Conservation (phyloP, 23 tunicate genomes). For the Ascidia mentula region DNA sequence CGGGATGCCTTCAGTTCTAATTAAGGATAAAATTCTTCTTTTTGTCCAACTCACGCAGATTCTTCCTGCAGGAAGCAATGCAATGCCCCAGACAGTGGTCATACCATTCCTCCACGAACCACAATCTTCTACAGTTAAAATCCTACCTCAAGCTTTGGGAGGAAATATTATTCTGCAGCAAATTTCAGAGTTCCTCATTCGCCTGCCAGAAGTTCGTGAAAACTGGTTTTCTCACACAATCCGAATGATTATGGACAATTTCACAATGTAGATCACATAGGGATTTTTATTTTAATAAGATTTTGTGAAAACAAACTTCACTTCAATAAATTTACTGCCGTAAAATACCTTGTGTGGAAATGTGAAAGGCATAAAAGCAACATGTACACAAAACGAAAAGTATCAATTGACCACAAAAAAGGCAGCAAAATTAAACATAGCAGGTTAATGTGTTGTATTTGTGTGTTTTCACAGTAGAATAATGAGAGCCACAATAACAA, state of each 20-base stretch:
- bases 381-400: no score
- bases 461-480: no score
- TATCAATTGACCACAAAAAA: no score
- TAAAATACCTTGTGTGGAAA: no score
- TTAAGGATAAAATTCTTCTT: slow-evolving; percentile 69
- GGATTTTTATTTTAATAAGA: no score
- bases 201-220: slow-evolving; percentile 27
- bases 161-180: slow-evolving; percentile 29
- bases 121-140: slow-evolving; percentile 11
- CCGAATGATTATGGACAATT: slow-evolving; percentile 22
- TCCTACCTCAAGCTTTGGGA: slow-evolving; percentile 33
- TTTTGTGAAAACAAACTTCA: no score
- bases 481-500: no score
- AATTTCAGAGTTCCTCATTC: background rate
- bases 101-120: slow-evolving; percentile 42
- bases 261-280: background rate
- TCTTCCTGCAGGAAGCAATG: background rate
- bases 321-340: no score
- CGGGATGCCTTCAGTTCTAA: slow-evolving; percentile 52
- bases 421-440: no score
- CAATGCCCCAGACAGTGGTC: slow-evolving; percentile 15
- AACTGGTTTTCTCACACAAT: slow-evolving; percentile 17
- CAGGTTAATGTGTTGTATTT: no score
- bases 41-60: slow-evolving; percentile 51
- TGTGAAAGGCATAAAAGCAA: no score